Conservation (phyloP, 2,797 vertebrate species). For the Alcedo atthis region DNA sequence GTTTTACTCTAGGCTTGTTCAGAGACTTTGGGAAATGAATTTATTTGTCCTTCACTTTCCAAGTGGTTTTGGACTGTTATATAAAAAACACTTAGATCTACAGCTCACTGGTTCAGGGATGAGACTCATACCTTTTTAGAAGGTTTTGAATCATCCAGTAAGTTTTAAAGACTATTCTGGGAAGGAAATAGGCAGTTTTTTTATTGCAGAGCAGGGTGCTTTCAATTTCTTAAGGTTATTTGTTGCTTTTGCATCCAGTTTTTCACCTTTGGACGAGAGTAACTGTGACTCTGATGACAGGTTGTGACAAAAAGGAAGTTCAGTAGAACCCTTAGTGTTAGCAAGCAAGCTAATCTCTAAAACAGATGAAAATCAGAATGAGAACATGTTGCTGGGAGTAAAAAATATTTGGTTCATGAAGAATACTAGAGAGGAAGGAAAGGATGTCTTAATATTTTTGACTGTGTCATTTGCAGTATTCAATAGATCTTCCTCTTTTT, state of each 20-base stretch:
- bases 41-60: neutral
- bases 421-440: neutral
- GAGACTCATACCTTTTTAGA: neutral
- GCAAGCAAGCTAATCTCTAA: slow-evolving; percentile 15
- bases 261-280: fast-evolving
- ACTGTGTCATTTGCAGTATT: neutral
- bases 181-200: neutral
- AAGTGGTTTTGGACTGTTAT: neutral
- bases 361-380: slow-evolving; percentile 33
- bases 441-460: neutral
- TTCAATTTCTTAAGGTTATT: neutral
- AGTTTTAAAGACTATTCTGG: neutral
- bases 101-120: neutral
- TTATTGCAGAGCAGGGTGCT: neutral
- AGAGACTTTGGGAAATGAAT: neutral
- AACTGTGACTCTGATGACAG: neutral
- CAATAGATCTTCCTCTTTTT: neutral
- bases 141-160: neutral
- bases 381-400: neutral
- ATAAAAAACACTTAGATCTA: neutral
- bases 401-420: neutral
- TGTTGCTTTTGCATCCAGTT: neutral
- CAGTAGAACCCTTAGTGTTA: slow-evolving; percentile 2
- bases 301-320: neutral
- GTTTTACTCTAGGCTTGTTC: neutral